Evolutionary conservation across 2,888 invertebrate species (phyloP).

Genomic region (Sphaerophoria taeniata): DNA sequence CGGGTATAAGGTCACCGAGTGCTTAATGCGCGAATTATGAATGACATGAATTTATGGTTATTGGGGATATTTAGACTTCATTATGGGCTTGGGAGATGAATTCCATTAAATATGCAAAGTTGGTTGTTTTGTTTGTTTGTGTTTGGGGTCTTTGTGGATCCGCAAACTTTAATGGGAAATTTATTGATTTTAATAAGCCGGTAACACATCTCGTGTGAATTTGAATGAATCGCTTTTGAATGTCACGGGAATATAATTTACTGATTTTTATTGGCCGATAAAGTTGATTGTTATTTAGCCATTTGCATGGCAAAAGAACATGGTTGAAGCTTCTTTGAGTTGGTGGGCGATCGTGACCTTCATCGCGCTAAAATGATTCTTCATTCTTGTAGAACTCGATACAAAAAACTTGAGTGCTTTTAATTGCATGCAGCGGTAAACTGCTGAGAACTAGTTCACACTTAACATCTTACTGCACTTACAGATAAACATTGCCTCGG

Average conservation of each 20-base stretch:
- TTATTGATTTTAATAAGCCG: conserved; percentile 72
- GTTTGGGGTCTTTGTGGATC: conserved; percentile 28
- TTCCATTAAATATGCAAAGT: conserved; percentile 49
- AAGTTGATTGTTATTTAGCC: conserved; percentile 60
- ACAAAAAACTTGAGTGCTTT: no score
- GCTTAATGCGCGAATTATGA: conserved; percentile 68
- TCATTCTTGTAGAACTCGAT: no score
- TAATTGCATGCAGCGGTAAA: no score
- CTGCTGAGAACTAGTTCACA: no score
- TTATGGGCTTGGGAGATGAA: conserved; percentile 66
- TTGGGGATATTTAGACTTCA: conserved; percentile 70
- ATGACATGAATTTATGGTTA: conserved; percentile 70
- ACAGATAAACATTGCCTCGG: no score
- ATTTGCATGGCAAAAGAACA: conserved; percentile 52
- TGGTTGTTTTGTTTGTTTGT: conserved; percentile 7
- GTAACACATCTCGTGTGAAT: conserved; percentile 57
- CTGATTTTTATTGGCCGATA: conserved; percentile 51
- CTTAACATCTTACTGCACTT: no score
- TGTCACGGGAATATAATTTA: conserved; percentile 44
- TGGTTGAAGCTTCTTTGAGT: background rate
- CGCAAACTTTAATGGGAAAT: conserved; percentile 62
- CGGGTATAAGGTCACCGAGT: conserved; percentile 58
- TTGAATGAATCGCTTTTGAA: conserved; percentile 37
- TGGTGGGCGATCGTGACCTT: conserved; percentile 29
- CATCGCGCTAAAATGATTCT: no score